phyloP scores from a whole-genome alignment of 2,797 vertebrate species.

The Bucorvus abyssinicus region DNA sequence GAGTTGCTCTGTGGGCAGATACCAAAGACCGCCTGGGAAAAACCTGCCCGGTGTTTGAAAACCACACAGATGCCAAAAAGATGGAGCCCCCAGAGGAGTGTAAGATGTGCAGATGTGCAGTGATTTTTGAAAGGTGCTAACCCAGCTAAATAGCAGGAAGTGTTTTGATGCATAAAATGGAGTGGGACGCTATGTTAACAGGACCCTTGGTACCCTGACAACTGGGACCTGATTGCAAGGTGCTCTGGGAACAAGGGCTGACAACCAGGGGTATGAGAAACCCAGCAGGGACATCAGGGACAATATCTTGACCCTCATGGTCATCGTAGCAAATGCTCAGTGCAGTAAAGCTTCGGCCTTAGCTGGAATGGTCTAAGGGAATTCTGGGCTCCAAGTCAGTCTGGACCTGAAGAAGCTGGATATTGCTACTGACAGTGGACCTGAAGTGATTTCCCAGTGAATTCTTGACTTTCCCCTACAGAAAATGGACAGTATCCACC shows the following conservation, averaged over 20 bases:
- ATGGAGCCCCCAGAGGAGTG: not conserved
- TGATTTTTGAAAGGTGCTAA: not conserved
- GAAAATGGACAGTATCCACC: not conserved
- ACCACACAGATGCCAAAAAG: not conserved
- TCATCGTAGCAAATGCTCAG: not conserved
- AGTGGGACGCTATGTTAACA: not conserved
- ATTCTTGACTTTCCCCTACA: fast-evolving
- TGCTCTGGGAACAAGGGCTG: not conserved
- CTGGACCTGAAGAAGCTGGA: not conserved
- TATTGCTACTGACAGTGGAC: not conserved
- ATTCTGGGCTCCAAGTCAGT: not conserved
- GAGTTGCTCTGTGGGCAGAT: not conserved
- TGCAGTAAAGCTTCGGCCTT: not conserved
- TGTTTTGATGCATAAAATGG: not conserved
- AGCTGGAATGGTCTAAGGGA: not conserved
- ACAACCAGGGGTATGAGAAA: not conserved
- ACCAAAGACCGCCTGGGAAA: not conserved
- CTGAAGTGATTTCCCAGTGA: not conserved
- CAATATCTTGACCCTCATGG: not conserved
- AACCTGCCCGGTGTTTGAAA: not conserved
- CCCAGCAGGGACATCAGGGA: not conserved
- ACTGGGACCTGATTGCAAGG: not conserved
- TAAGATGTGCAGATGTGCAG: not conserved
- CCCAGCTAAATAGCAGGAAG: not conserved
- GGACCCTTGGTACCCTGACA: not conserved